These are phyloP conservation scores for Blennius ocellaris DNA, from an alignment of 2,113 vertebrate species.

Conservation along the genomic window DNA sequence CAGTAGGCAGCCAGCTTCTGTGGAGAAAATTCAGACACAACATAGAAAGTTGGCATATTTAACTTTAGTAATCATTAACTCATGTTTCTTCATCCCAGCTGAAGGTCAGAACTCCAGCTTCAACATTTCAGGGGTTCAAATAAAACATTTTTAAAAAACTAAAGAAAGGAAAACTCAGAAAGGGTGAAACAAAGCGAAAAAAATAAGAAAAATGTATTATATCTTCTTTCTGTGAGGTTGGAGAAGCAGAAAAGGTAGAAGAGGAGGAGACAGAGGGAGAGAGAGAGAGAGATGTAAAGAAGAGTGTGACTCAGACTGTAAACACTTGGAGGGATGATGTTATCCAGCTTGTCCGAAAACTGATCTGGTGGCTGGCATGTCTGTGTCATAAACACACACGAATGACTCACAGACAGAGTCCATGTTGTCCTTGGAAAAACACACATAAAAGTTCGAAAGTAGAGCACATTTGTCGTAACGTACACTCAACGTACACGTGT, in stretches of 20 bases:
- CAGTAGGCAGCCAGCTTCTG: neutral
- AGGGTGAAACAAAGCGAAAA: too few species aligned
- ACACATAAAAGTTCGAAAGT: neutral
- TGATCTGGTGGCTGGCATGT: conserved; percentile 50
- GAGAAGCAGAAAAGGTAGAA: conserved; percentile 27
- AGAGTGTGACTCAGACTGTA: conserved; percentile 62
- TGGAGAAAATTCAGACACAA: neutral
- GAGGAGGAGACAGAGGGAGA: conserved; percentile 17
- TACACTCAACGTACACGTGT: conserved; percentile 2
- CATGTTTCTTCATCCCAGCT: neutral
- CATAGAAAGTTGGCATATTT: neutral
- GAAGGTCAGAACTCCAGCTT: neutral
- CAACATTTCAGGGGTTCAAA: neutral
- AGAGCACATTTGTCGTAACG: conserved; percentile 14
- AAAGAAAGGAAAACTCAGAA: neutral
- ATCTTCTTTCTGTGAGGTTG: conserved; percentile 5
- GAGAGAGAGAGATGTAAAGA: conserved; percentile 21
- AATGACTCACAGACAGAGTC: conserved; percentile 1
- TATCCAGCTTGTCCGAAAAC: conserved; percentile 70
- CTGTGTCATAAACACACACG: conserved; percentile 26
- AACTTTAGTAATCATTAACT: neutral
- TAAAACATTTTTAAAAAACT: neutral
- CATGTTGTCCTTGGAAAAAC: conserved; percentile 5
- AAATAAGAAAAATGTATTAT: neutral
- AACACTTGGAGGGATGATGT: conserved; percentile 67